Evolutionary conservation across 1,140 invertebrate species (phyloP).

Genomic region (Drosophila lacertosa): DNA sequence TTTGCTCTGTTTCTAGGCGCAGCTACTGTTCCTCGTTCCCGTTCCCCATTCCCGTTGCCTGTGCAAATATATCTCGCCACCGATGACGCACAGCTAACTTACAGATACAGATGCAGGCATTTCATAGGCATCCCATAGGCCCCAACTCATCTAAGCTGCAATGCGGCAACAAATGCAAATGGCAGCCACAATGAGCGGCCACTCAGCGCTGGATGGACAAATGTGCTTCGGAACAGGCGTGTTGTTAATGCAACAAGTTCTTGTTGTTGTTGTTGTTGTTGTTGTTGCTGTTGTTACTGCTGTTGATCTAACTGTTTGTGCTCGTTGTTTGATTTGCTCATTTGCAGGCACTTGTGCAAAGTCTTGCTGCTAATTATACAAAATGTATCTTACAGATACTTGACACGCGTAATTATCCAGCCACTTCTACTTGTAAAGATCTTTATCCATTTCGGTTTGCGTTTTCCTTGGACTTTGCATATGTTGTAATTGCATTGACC

Average conservation of each 20-base stretch:
- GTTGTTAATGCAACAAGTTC: constrained; percentile 55
- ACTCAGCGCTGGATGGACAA: constrained; percentile 47
- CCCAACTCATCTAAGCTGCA: constrained; percentile 73
- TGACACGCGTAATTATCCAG: constrained; percentile 51
- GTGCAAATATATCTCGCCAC: constrained; percentile 24
- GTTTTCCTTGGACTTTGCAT: constrained; percentile 5
- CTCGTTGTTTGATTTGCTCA: constrained; percentile 57
- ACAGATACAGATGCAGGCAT: constrained; percentile 46
- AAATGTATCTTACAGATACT: constrained; percentile 47
- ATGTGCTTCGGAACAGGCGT: constrained; percentile 4
- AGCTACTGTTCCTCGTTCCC: constrained; percentile 36
- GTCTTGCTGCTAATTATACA: constrained; percentile 43
- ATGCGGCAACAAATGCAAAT: constrained; percentile 62
- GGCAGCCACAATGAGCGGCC: constrained; percentile 31
- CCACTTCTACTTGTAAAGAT: background rate
- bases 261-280: too few relatives aligned
- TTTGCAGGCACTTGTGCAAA: constrained; percentile 44
- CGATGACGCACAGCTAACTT: constrained; percentile 16
- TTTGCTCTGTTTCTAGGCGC: constrained; percentile 11
- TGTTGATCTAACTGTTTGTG: constrained; percentile 30
- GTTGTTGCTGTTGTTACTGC: too few relatives aligned
- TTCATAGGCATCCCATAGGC: constrained; percentile 36
- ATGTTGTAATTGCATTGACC: constrained; percentile 24
- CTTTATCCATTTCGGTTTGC: background rate
- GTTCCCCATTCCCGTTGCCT: background rate